Base-by-base conservation (phyloP, 2,797 vertebrate species). In the Sandelia bainsii region DNA sequence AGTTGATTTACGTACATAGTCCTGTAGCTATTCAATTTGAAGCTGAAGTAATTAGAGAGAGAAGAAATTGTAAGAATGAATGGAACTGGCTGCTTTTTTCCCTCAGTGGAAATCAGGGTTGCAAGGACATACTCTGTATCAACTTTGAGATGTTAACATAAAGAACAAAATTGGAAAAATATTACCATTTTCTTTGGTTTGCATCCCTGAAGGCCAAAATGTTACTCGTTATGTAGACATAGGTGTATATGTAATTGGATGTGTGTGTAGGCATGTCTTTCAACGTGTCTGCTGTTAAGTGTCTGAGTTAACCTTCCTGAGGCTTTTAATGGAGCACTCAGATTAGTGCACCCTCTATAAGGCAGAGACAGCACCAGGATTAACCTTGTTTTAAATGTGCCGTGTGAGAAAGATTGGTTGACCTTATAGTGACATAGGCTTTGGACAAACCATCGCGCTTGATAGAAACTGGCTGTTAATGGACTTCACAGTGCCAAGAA, bases 311-410 rank as follows among this genome's bases (percentile, higher is more conserved):
- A 91, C 80, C 85, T 83, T 86, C 63, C 61, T 19, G 19, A 68
- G 69, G 79, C 87, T 92, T 92, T 91, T 90, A 89, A 92, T 80
- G 73, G 80, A 86, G 79, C 78, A 48, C 83, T 90, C 82, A 91
- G 89, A 94, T 94, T 92, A 93, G 82, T 72, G 79, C 32, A 65
- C 58, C 79, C 83, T 87, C 84, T 82, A 64, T 85, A 81, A 88
- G 56, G 80, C 80, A 63, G 62, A 87, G 84, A 85, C 82, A 75
- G 81, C 74, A 72, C 63, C 75, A 77, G 90, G 93, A 95, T 94
- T 95, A 93, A 90, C 88, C 85, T 87, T 90, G 86, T 92, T 94
- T 90, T 92, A 91, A 90, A 88, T 79, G 86, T 87, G 75, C 83
- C 60, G 76, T 83, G 84, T 80, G 80, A 82, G 81, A 90, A 89